phyloP scores from a whole-genome alignment of 2,113 vertebrate species.

The Orthochromis indermauri region DNA sequence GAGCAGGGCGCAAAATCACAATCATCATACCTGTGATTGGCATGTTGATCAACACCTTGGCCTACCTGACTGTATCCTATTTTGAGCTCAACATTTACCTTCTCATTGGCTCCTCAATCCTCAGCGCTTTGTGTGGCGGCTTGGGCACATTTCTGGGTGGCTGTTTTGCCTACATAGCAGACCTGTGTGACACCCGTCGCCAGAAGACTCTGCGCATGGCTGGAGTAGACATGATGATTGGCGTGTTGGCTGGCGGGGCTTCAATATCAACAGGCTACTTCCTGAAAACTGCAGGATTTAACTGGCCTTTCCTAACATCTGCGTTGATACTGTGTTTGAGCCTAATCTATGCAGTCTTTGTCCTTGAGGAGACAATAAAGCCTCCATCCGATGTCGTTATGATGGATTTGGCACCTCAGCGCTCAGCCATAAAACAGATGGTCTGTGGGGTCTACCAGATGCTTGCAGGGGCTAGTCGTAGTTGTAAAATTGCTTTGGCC shows the following conservation, averaged over 20 bases:
- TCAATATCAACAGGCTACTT: slow-evolving; percentile 86
- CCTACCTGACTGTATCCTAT: slow-evolving; percentile 73
- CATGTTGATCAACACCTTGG: slow-evolving; percentile 63
- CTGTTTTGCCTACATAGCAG: slow-evolving; percentile 86
- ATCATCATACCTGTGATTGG: slow-evolving; percentile 80
- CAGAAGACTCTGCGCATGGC: slow-evolving; percentile 88
- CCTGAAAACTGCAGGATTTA: slow-evolving; percentile 78
- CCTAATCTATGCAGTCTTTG: slow-evolving; percentile 77
- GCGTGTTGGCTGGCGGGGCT: slow-evolving; percentile 79
- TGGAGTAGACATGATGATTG: slow-evolving; percentile 83
- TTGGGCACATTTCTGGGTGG: slow-evolving; percentile 83
- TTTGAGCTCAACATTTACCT: slow-evolving; percentile 79
- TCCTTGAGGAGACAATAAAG: slow-evolving; percentile 76
- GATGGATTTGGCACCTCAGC: not conserved
- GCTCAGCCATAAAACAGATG: slow-evolving; percentile 52
- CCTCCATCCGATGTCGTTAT: not conserved
- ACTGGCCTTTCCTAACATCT: slow-evolving; percentile 79
- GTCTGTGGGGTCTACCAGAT: slow-evolving; percentile 74
- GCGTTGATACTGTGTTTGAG: slow-evolving; percentile 64
- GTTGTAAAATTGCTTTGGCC: slow-evolving; percentile 59
- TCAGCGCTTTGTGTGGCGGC: slow-evolving; percentile 81
- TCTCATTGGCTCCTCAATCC: slow-evolving; percentile 72
- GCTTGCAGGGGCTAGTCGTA: slow-evolving; percentile 68
- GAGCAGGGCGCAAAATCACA: slow-evolving; percentile 81
- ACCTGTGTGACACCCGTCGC: slow-evolving; percentile 75